Percentiles rank a stretch among this genome's conserved stretches.
Evolutionary conservation across 2,113 vertebrate species (phyloP).

Genomic region (Syrrhaptes paradoxus): DNA sequence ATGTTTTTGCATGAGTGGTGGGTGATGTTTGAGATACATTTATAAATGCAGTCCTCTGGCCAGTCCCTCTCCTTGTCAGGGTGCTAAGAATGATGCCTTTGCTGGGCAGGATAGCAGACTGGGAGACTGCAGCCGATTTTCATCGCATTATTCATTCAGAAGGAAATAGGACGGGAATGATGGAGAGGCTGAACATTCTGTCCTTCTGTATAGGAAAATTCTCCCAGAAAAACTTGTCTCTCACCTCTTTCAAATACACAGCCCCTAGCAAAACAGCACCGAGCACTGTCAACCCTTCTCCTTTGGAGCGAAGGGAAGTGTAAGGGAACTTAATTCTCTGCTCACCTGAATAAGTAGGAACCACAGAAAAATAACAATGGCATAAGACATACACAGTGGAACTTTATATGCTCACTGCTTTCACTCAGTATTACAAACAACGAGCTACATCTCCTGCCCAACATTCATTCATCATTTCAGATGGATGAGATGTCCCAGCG

Average conservation of each 20-base stretch:
- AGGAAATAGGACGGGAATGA: neutral
- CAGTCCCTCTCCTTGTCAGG: neutral
- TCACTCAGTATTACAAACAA: neutral
- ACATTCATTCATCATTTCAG: neutral
- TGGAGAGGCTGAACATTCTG: slow-evolving; percentile 4
- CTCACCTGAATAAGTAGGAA: neutral
- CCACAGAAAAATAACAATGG: accelerated
- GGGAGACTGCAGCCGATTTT: neutral
- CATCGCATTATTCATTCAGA: slow-evolving; percentile 1
- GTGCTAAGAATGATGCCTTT: neutral
- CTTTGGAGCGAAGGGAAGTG: neutral
- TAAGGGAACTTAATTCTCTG: neutral
- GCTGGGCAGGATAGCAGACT: neutral
- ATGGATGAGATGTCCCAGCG: neutral
- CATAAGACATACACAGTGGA: neutral
- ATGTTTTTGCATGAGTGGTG: neutral
- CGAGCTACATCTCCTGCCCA: neutral
- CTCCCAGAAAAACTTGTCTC: neutral
- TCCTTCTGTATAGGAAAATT: neutral
- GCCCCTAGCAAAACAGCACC: neutral
- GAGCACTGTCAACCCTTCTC: neutral
- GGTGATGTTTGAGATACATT: neutral
- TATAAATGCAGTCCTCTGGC: neutral
- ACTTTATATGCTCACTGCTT: neutral
- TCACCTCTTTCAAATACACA: neutral